phyloP scores from a whole-genome alignment of 2,888 invertebrate species.

The Xestoiulus laeticollis region DNA sequence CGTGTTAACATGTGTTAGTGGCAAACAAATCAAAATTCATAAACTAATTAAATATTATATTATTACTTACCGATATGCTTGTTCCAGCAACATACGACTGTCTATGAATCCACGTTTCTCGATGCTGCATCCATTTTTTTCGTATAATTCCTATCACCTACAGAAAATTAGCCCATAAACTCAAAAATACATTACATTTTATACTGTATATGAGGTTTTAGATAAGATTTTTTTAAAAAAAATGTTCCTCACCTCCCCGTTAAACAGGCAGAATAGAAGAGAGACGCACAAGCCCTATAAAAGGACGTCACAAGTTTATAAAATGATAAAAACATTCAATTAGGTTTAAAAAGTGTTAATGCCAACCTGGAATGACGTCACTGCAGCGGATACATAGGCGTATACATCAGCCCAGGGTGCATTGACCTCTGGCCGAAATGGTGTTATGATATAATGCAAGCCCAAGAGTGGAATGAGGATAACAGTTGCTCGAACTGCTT shows the following conservation, averaged over 20 bases:
- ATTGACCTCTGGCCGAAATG: slow-evolving; percentile 78
- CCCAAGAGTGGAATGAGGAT: slow-evolving; percentile 90
- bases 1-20: neutral
- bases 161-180: neutral
- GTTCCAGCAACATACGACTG: slow-evolving; percentile 49
- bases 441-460: slow-evolving; percentile 87
- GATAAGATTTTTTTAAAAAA: neutral
- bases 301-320: slow-evolving; percentile 56
- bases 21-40: neutral
- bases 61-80: slow-evolving; percentile 48
- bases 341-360: neutral
- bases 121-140: slow-evolving; percentile 48
- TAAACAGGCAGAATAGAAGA: slow-evolving; percentile 91
- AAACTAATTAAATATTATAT: neutral
- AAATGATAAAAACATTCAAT: too few relatives aligned
- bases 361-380: slow-evolving; percentile 82
- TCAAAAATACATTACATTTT: too few relatives aligned
- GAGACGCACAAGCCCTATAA: slow-evolving; percentile 91
- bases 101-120: slow-evolving; percentile 46
- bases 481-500: slow-evolving; percentile 81
- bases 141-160: slow-evolving; percentile 46
- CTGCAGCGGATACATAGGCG: slow-evolving; percentile 84
- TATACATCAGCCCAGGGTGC: slow-evolving; percentile 69
- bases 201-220: neutral
- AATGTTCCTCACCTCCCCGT: slow-evolving; percentile 79